Evolutionary conservation across 2,797 vertebrate genomes (phyloP), one percentile per base, ranked within the genome.

Genomic region (Mallotus villosus): DNA sequence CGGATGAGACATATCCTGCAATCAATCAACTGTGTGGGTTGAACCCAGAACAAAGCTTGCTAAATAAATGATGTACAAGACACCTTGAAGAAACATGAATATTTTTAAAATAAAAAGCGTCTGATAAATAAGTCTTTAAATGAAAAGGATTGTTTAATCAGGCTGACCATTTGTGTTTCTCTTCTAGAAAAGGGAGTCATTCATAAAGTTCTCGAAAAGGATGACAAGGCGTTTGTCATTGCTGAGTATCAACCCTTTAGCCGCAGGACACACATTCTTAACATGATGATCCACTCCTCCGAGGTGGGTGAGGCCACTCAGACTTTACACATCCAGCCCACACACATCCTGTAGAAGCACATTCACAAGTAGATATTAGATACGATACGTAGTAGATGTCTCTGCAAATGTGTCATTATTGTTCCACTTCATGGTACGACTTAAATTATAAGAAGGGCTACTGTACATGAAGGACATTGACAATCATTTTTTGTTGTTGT

Each of bases 151-250:
- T 41, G 2, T 41, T 41, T 41, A 11, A 12, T 11, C 14, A 41
- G 41, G 14, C 41, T 53, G 62, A 59, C 22, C 69, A 1, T 71
- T 2, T 58, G 17, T 12, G 16, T 53, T 58, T 62, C 71, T 17
- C 2, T 16, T 6, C 75, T 64, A 93, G 93, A 78, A 27, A 79
- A 75, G 6, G 92, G 91, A 63, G 14, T 27, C 0, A 51, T 94
- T 73, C 92, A 94, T 68, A 93, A 94, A 49, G 79, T 86, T 4
- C n/a, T 87, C 46, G 80, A 81, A 17, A 49, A 22, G 1, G 0
- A 66, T 1, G 66, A 0, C 2, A 5, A 74, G 0, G 9, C 61
- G 0, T 89, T 88, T 9, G 0, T 92, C 64, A 89, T 92, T 1
- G 85, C 90, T 0, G 91, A 92, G 68, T 90, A 89, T 32, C 71